Conservation (phyloP, 2,888 invertebrate species). For the Xylota segnis region DNA sequence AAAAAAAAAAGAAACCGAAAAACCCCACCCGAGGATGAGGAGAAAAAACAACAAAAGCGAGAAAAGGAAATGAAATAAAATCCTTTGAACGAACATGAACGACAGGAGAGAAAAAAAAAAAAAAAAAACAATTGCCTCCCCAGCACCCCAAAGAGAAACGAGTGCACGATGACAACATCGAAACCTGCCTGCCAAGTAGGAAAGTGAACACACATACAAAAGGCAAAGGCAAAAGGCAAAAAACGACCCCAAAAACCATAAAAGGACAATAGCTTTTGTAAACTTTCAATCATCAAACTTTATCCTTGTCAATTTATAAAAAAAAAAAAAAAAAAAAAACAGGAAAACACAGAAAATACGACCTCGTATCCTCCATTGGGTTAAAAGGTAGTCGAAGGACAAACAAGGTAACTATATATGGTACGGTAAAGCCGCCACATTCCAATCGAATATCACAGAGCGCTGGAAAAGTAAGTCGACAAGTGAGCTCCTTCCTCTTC, state of each 20-base stretch:
- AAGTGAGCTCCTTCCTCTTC: constrained; percentile 45
- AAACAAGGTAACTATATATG: constrained; percentile 54
- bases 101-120: constrained; percentile 39
- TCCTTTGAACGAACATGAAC: constrained; percentile 67
- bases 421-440: constrained; percentile 44
- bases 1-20: constrained; percentile 28
- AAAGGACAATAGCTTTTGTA: constrained; percentile 77
- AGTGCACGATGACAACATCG: constrained; percentile 48
- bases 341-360: no score
- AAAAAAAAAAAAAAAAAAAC: constrained; percentile 6
- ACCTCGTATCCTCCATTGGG: constrained; percentile 49
- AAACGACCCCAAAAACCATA: constrained; percentile 70
- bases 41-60: constrained; percentile 39
- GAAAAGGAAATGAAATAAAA: constrained; percentile 74
- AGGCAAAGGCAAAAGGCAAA: constrained; percentile 6
- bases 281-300: constrained; percentile 77
- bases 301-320: constrained; percentile 74
- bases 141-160: constrained; percentile 32
- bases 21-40: not conserved
- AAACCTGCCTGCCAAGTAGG: constrained; percentile 37
- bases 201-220: constrained; percentile 17
- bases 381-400: constrained; percentile 55
- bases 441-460: constrained; percentile 52
- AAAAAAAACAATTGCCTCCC: constrained; percentile 51
- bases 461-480: constrained; percentile 50